Evolutionary conservation across 2,888 invertebrate genomes (phyloP), one percentile per base, ranked within the genome.

Genomic region (Orchesellides sinensis): DNA sequence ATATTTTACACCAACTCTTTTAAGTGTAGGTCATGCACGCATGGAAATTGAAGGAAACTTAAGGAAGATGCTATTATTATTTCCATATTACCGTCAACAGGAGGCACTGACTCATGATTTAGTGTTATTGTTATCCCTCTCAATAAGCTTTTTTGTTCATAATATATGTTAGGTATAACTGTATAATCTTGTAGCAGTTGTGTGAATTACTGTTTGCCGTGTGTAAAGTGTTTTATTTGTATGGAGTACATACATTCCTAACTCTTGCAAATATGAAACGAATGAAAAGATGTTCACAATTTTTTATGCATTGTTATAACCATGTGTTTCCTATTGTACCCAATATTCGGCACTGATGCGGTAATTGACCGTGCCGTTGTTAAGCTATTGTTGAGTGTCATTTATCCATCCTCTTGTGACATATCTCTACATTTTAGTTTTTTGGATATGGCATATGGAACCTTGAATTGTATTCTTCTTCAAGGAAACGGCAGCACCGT

Each of bases 351-450:
- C 47, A 25, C 1, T 52, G 59, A 78, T 70, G 69, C 63, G 78
- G 78, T 78, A 78, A 78, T 78, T 78, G 78, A 63, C 69, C 78
- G 63, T 78, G 78, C 69, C 70, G 70, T 68, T 77, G 32, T 32
- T 17, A 6, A 59, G 45, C 32, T 40, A 17, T 29, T 68, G n/a
- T n/a, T n/a, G n/a, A n/a, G n/a, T n/a, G n/a, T n/a, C n/a, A 2
- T 5, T 6, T 40, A 54, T 54, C 23, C 21, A 23, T 54, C 35
- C 35, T 35, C 12, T 35, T 40, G 66, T 45, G 12, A 40, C 45
- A 23, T 70, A 25, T 25, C 40, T 40, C 10, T 19, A 45, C 17
- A 65, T 40, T 40, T 65, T 47, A 25, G 49, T 45, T 79, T 56
- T 40, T 40, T 65, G 79, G 79, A 70, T 70, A n/a, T n/a, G 40